A percentile compares a stretch with the other conserved stretches of the same genome.
Conservation (phyloP, 2,113 vertebrate species). For the Coryphaenoides rupestris region DNA sequence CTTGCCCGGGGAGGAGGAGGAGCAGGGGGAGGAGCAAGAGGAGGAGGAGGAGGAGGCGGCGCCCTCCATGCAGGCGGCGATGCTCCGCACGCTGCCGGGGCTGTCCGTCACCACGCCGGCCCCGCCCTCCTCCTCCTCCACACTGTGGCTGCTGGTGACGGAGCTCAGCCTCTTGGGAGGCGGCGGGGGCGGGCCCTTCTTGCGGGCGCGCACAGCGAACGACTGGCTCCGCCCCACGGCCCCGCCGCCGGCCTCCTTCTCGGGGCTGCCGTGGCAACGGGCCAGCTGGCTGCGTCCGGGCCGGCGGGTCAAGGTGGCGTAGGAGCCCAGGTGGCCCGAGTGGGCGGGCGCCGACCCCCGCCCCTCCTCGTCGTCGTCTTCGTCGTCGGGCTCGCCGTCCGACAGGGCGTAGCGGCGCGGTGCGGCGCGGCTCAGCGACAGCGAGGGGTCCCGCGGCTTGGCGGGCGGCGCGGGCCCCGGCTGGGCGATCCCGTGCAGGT, state of each 20-base stretch:
- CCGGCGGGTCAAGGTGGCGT: conserved; percentile 85
- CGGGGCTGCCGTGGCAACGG: conserved; percentile 33
- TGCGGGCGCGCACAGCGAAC: conserved; percentile 84
- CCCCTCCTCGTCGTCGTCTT: conserved; percentile 59
- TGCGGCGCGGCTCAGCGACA: conserved; percentile 59
- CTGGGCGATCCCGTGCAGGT: conserved; percentile 48
- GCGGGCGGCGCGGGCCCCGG: not conserved
- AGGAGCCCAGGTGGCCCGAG: conserved; percentile 75
- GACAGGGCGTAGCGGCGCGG: conserved; percentile 82
- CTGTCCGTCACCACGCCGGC: conserved; percentile 9
- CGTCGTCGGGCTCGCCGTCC: conserved; percentile 84
- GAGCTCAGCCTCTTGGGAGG: conserved; percentile 94
- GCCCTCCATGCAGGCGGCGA: conserved; percentile 64
- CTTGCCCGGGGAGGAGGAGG: not conserved
- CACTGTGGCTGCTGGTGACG: conserved; percentile 79
- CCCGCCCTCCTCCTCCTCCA: conserved; percentile 58
- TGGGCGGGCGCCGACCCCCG: not conserved
- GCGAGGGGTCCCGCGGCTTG: not conserved
- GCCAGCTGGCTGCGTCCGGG: conserved; percentile 68
- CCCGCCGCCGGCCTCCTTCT: conserved; percentile 52
- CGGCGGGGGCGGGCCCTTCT: conserved; percentile 87
- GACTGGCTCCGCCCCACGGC: conserved; percentile 89
- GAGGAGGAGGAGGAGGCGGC: not conserved
- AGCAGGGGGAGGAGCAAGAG: too few relatives aligned
- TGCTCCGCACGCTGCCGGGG: conserved; percentile 39